Evolutionary conservation across 2,797 vertebrate species (phyloP).

Genomic region (Silurus aristotelis): DNA sequence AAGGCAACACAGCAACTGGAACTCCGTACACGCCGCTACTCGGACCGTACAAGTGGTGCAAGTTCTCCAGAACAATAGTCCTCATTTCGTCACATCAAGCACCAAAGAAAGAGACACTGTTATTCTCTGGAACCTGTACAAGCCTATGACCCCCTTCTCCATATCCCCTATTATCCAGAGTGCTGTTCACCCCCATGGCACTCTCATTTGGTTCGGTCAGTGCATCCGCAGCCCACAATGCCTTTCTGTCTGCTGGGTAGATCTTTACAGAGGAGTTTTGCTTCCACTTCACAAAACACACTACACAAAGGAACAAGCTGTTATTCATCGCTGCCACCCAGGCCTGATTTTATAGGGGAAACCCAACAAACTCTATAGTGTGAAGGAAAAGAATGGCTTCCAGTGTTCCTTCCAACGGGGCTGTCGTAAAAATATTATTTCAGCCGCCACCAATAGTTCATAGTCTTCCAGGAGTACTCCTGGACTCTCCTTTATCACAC

Average conservation of each 20-base stretch:
- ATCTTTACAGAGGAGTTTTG: constrained; percentile 32
- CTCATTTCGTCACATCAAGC: not conserved
- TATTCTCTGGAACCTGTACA: not conserved
- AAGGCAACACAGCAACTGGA: not conserved
- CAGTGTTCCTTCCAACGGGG: constrained; percentile 5
- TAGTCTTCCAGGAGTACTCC: constrained; percentile 1
- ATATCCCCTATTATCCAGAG: constrained; percentile 11
- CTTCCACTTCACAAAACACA: constrained; percentile 43
- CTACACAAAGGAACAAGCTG: constrained; percentile 42
- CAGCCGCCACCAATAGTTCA: not conserved
- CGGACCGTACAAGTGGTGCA: not conserved
- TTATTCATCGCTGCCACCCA: constrained; percentile 34
- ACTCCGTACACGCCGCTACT: not conserved
- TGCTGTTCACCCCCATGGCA: constrained; percentile 15
- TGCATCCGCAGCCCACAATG: constrained; percentile 45
- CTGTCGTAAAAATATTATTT: constrained; percentile 47
- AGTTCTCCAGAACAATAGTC: not conserved
- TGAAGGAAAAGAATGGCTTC: constrained; percentile 15
- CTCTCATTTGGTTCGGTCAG: constrained; percentile 24
- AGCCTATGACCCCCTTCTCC: constrained; percentile 7
- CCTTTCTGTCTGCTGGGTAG: constrained; percentile 44
- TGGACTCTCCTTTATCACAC: constrained; percentile 28
- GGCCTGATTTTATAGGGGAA: constrained; percentile 21
- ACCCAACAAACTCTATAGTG: constrained; percentile 37
- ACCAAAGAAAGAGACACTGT: constrained; percentile 41